Evolutionary conservation across 2,888 invertebrate genomes (phyloP).

Genomic region (Caenorhabditis japonica): DNA sequence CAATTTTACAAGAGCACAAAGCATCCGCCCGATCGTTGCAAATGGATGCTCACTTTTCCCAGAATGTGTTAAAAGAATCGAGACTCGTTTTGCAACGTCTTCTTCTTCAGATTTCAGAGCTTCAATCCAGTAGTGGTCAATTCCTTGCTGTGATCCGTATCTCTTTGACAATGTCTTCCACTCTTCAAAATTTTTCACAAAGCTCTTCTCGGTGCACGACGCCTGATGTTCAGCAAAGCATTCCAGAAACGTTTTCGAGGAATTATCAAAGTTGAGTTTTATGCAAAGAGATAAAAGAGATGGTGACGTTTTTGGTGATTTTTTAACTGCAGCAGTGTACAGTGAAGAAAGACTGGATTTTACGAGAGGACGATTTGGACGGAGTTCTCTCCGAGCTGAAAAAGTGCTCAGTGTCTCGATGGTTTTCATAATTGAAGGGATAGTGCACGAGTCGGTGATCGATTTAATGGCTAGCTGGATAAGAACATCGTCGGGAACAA

Average conservation of each 20-base stretch:
- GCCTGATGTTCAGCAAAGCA: constrained; percentile 9
- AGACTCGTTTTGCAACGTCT: constrained; percentile 20
- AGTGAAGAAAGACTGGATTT: constrained; percentile 1
- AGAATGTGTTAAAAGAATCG: constrained; percentile 28
- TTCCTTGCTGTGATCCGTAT: constrained; percentile 42
- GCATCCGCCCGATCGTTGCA: constrained; percentile 43
- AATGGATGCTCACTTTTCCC: constrained; percentile 52
- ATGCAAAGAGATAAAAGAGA: constrained; percentile 15
- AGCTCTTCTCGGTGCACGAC: background rate
- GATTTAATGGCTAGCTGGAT: constrained; percentile 11
- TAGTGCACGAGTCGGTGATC: background rate
- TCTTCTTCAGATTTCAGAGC: constrained; percentile 7
- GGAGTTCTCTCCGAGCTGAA: constrained; percentile 9
- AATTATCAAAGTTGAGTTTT: constrained; percentile 22
- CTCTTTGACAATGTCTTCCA: constrained; percentile 38
- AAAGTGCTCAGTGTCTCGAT: constrained; percentile 3
- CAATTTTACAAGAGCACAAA: constrained; percentile 34
- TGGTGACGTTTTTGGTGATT: constrained; percentile 1
- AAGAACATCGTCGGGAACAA: constrained; percentile 31
- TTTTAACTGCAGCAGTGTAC: constrained; percentile 19
- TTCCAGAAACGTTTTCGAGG: constrained; percentile 34
- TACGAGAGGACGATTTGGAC: constrained; percentile 13
- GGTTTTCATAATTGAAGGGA: background rate
- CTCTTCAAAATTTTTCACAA: constrained; percentile 23
- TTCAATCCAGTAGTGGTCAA: constrained; percentile 43